A percentile compares a stretch with the other conserved stretches of the same genome.
phyloP scores from a whole-genome alignment of 2,888 invertebrate species.

The Macrophya annulata region DNA sequence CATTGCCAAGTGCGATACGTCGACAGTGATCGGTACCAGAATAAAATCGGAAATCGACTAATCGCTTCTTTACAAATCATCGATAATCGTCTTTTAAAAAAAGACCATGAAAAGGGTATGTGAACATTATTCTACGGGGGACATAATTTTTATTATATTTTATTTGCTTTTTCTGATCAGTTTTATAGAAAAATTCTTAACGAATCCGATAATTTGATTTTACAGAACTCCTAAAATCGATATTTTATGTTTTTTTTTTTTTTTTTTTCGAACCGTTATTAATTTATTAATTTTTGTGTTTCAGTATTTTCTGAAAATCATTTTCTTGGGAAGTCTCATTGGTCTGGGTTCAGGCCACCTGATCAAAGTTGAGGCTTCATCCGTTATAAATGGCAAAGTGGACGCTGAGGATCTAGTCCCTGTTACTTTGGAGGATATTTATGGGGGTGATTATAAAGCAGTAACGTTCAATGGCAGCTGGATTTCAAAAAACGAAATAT shows the following conservation, averaged over 20 bases:
- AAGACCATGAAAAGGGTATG: background rate
- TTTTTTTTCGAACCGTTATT: too few species aligned
- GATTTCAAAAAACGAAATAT: conserved; percentile 77
- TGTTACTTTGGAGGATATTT: conserved; percentile 77
- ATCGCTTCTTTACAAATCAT: background rate
- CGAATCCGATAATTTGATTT: too few species aligned
- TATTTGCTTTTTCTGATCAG: background rate
- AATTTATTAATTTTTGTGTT: background rate
- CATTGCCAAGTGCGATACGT: background rate
- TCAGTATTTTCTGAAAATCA: background rate
- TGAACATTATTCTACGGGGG: background rate
- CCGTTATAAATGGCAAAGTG: too few species aligned
- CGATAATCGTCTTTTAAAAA: background rate
- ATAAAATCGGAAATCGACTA: background rate
- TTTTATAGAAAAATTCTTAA: too few species aligned
- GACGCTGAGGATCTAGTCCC: conserved; percentile 60
- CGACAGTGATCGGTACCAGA: background rate
- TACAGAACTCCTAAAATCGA: too few species aligned
- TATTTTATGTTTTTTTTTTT: too few species aligned
- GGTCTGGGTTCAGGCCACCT: conserved; percentile 8
- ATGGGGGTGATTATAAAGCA: conserved; percentile 72
- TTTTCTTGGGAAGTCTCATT: background rate
- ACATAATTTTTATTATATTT: background rate
- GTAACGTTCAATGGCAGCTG: conserved; percentile 79
- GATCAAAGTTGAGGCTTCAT: background rate